Evolutionary conservation across 2,113 vertebrate genomes (phyloP).

Genomic region (Cyphomyrus discorhynchus): DNA sequence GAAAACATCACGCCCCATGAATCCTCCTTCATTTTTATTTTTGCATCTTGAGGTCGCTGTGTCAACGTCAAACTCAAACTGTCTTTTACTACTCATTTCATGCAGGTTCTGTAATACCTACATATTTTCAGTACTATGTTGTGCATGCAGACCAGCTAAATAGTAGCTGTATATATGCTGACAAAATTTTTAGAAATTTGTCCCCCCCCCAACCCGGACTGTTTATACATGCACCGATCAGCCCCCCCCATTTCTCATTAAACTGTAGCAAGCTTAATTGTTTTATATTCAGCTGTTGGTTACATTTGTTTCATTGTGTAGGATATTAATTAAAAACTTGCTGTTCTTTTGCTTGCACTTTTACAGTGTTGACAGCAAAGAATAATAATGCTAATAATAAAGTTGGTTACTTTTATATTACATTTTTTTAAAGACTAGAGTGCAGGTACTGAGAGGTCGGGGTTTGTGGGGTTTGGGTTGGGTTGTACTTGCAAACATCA

Average conservation of each 20-base stretch:
- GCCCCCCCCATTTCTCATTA: background rate
- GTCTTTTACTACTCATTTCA: background rate
- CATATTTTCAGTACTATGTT: background rate
- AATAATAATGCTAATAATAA: background rate
- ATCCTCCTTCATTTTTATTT: background rate
- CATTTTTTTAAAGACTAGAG: background rate
- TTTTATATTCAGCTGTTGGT: constrained; percentile 11
- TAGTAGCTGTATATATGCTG: background rate
- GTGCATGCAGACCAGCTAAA: background rate
- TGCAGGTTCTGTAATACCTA: background rate
- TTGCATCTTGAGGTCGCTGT: background rate
- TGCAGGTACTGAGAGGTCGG: background rate
- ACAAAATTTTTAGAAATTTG: background rate
- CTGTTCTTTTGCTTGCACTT: background rate
- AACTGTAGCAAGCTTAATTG: background rate
- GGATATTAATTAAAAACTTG: constrained; percentile 8
- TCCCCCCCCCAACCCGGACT: background rate
- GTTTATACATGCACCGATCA: background rate
- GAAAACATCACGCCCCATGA: background rate
- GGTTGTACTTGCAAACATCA: background rate
- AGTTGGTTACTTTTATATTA: background rate
- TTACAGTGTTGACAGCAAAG: background rate
- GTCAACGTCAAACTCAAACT: background rate
- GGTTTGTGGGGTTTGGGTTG: background rate
- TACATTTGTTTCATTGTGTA: background rate